Percentiles rank a stretch among this genome's conserved stretches.
phyloP scores from a whole-genome alignment of 2,797 vertebrate genomes.

The Bovichtus diacanthus region DNA sequence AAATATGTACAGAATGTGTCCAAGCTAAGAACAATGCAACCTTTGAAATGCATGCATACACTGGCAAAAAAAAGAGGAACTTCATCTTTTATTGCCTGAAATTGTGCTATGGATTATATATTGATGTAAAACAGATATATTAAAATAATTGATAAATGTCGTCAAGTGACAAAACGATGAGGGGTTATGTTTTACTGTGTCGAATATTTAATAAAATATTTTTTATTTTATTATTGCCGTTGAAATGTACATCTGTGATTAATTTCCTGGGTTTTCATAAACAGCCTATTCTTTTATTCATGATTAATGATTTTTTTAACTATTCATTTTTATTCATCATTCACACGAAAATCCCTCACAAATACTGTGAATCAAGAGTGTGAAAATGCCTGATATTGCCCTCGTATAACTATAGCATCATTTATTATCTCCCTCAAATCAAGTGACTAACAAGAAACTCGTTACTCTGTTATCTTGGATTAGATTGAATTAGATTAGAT shows the following conservation, averaged over 20 bases:
- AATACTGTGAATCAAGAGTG: not conserved
- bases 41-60: not conserved
- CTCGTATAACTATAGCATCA: slow-evolving; percentile 19
- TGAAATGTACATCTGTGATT: not conserved
- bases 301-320: slow-evolving; percentile 11
- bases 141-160: not conserved
- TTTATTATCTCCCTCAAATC: slow-evolving; percentile 41
- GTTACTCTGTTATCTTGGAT: slow-evolving; percentile 50
- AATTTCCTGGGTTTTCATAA: slow-evolving; percentile 16
- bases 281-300: not conserved
- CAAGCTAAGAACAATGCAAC: not conserved
- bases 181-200: not conserved
- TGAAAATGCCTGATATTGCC: slow-evolving; percentile 27
- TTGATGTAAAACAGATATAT: slow-evolving; percentile 3
- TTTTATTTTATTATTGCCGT: not conserved
- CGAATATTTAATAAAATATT: not conserved
- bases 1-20: not conserved
- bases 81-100: not conserved
- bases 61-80: not conserved
- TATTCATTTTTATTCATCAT: slow-evolving; percentile 30
- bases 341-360: slow-evolving; percentile 9
- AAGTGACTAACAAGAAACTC: slow-evolving; percentile 51
- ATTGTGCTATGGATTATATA: not conserved
- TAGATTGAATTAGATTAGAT: slow-evolving; percentile 50
- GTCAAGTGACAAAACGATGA: not conserved